Evolutionary conservation across 2,113 vertebrate species (phyloP).

Genomic region (Gallinago media): DNA sequence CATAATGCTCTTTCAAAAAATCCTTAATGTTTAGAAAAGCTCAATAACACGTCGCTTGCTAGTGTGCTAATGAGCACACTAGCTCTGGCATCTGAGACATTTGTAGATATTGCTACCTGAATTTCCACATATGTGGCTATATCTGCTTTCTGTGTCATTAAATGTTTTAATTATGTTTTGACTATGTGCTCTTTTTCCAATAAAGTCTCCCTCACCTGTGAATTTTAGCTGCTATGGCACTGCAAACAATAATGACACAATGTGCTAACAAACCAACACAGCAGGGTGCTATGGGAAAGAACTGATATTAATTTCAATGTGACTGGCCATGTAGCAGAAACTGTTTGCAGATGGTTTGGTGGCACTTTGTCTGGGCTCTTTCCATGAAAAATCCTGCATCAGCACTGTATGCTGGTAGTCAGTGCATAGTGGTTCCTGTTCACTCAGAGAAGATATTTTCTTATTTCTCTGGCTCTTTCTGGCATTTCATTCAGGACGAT

Average conservation of each 20-base stretch:
- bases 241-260: constrained; percentile 28
- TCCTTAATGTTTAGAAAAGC: constrained; percentile 11
- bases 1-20: background rate
- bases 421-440: background rate
- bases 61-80: background rate
- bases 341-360: constrained; percentile 15
- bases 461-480: background rate
- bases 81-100: background rate
- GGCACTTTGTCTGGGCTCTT: constrained; percentile 11
- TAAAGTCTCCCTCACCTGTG: background rate
- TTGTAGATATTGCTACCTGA: background rate
- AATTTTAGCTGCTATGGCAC: background rate
- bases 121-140: background rate
- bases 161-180: background rate
- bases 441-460: background rate
- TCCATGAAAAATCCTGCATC: constrained; percentile 2
- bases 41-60: constrained; percentile 20
- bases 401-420: background rate
- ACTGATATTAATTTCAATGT: background rate
- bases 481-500: background rate
- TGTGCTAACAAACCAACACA: constrained; percentile 49
- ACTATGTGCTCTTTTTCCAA: background rate
- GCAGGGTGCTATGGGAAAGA: constrained; percentile 45
- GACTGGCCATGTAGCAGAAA: background rate
- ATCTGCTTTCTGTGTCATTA: background rate